A percentile compares a stretch with the other conserved stretches of the same genome.
Conservation (phyloP, 2,113 vertebrate genomes). For the Chiloscyllium plagiosum region DNA sequence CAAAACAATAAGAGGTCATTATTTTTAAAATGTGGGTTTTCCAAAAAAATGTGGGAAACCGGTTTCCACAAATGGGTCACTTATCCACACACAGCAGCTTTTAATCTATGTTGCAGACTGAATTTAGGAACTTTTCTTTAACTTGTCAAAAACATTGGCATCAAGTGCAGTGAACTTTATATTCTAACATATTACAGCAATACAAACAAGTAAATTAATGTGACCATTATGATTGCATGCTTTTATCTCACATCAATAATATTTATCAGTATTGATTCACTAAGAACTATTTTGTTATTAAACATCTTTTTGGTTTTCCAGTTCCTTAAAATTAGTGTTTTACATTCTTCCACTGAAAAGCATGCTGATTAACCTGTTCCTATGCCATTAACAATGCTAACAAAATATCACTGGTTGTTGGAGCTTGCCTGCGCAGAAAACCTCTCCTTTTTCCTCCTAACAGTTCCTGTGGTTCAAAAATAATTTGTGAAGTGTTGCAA, state of each 20-base stretch:
- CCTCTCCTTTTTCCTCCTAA: neutral
- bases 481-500: slow-evolving; percentile 26
- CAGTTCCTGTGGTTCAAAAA: neutral
- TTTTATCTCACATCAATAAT: neutral
- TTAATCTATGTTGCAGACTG: neutral
- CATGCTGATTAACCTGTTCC: neutral
- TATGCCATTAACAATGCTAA: slow-evolving; percentile 8
- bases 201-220: neutral
- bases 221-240: neutral
- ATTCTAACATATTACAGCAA: neutral
- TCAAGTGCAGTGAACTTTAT: neutral
- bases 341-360: neutral
- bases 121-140: neutral
- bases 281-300: neutral
- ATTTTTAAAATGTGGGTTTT: neutral
- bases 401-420: neutral
- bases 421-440: neutral
- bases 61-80: neutral
- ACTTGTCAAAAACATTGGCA: neutral
- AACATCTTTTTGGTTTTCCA: neutral
- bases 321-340: neutral
- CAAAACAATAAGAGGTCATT: neutral
- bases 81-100: neutral
- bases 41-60: neutral
- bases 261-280: neutral